These are phyloP conservation scores for Takifugu ocellatus DNA, from an alignment of 2,797 vertebrate genomes.

Conservation along the genomic window DNA sequence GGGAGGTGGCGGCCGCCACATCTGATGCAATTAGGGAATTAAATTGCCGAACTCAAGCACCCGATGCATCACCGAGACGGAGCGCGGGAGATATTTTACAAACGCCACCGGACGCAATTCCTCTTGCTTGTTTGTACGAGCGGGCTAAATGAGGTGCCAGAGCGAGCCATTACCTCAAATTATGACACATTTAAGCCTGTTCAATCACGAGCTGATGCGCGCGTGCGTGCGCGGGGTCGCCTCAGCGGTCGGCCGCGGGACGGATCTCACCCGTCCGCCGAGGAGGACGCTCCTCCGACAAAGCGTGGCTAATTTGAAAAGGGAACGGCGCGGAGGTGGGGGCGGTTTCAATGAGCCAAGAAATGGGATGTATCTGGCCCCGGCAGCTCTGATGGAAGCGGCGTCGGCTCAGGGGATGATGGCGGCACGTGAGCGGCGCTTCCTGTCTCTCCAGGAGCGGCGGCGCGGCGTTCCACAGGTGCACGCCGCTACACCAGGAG, in stretches of 20 bases:
- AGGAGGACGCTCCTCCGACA: constrained; percentile 57
- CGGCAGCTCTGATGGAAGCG: constrained; percentile 69
- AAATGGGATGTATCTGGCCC: constrained; percentile 75
- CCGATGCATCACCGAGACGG: constrained; percentile 12
- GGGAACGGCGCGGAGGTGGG: constrained; percentile 43
- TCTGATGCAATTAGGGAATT: constrained; percentile 42
- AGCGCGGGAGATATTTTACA: background rate
- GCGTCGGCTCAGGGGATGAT: constrained; percentile 70
- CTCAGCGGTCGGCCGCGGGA: constrained; percentile 38
- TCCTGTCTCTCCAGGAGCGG: constrained; percentile 60
- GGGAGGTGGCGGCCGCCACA: background rate
- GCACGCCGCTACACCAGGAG: constrained; percentile 48
- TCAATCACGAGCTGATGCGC: constrained; percentile 34
- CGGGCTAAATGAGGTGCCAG: constrained; percentile 7
- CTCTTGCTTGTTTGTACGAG: constrained; percentile 19
- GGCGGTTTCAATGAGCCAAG: constrained; percentile 73
- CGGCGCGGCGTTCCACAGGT: constrained; percentile 37
- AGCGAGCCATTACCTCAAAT: constrained; percentile 41
- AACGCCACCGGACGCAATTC: constrained; percentile 12
- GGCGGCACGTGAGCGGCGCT: constrained; percentile 64
- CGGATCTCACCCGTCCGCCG: constrained; percentile 45
- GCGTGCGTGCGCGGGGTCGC: constrained; percentile 40
- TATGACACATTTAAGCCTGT: constrained; percentile 24
- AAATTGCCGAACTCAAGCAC: constrained; percentile 26
- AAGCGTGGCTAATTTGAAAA: constrained; percentile 74